Evolutionary conservation across 2,797 vertebrate genomes (phyloP).

Genomic region (Euthynnus affinis): DNA sequence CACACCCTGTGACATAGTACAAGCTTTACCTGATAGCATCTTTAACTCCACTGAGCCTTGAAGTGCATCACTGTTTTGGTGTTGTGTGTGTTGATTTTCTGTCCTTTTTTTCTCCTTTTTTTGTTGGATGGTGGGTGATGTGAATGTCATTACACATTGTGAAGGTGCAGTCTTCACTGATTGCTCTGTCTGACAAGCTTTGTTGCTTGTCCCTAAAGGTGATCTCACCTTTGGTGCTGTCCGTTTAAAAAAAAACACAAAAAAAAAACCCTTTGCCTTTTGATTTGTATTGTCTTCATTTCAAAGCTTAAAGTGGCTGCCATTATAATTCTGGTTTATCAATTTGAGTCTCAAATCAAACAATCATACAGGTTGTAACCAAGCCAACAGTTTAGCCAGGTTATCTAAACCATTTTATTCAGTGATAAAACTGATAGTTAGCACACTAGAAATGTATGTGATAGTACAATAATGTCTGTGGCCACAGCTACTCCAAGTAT

Average conservation of each 20-base stretch:
- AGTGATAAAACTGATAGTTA: background rate
- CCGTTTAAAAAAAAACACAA: too few relatives aligned
- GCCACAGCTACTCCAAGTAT: too few relatives aligned
- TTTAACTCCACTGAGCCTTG: constrained; percentile 46
- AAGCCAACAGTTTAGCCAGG: background rate
- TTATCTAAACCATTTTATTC: background rate
- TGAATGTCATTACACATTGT: constrained; percentile 49
- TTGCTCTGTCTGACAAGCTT: constrained; percentile 12
- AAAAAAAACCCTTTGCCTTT: background rate
- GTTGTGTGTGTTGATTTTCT: constrained; percentile 19
- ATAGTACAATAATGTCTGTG: too few relatives aligned
- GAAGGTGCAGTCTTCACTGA: constrained; percentile 24
- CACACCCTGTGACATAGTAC: constrained; percentile 37
- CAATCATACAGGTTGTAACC: background rate
- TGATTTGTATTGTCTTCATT: background rate
- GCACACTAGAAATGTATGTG: background rate
- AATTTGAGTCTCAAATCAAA: too few relatives aligned
- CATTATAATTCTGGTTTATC: background rate
- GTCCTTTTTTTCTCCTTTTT: constrained; percentile 22
- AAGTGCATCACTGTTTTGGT: constrained; percentile 29
- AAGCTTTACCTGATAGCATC: constrained; percentile 68
- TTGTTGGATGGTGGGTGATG: background rate
- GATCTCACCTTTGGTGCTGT: constrained; percentile 3
- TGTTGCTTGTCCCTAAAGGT: background rate
- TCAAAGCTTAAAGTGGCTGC: background rate